These are phyloP conservation scores for Pelodiscus sinensis DNA, from an alignment of 2,113 vertebrate species.

Conservation along the genomic window DNA sequence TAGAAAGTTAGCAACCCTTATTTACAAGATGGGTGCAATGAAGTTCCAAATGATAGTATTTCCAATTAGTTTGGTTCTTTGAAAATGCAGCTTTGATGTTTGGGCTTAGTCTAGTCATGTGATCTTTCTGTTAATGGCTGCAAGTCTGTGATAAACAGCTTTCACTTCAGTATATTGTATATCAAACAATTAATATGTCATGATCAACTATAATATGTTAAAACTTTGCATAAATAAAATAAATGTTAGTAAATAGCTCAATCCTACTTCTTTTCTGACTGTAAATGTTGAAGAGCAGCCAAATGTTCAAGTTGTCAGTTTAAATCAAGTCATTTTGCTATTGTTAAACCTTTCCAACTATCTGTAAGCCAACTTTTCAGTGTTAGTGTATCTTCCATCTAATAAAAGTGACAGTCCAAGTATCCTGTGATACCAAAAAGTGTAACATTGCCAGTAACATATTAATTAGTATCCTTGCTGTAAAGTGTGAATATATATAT, in stretches of 20 bases:
- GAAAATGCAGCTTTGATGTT: not conserved
- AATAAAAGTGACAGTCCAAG: not conserved
- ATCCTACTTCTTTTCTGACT: not conserved
- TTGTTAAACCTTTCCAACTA: not conserved
- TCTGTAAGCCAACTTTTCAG: not conserved
- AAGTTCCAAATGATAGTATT: not conserved
- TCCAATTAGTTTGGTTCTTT: not conserved
- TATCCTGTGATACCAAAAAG: not conserved
- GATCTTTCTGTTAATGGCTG: constrained; percentile 25
- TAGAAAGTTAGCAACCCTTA: no score
- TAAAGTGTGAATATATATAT: not conserved
- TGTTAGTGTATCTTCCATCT: not conserved
- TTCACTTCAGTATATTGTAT: not conserved
- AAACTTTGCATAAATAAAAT: not conserved
- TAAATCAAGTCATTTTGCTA: not conserved
- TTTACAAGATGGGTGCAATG: not conserved
- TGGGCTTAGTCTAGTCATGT: not conserved
- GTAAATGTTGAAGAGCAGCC: not conserved
- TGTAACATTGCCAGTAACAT: not conserved
- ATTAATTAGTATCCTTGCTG: not conserved
- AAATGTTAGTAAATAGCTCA: not conserved
- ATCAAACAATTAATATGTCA: not conserved
- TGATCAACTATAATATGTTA: not conserved
- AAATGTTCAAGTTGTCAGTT: not conserved
- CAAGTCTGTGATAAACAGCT: constrained; percentile 12